phyloP scores from a whole-genome alignment of 2,797 vertebrate species.

The Rhynchotus rufescens region DNA sequence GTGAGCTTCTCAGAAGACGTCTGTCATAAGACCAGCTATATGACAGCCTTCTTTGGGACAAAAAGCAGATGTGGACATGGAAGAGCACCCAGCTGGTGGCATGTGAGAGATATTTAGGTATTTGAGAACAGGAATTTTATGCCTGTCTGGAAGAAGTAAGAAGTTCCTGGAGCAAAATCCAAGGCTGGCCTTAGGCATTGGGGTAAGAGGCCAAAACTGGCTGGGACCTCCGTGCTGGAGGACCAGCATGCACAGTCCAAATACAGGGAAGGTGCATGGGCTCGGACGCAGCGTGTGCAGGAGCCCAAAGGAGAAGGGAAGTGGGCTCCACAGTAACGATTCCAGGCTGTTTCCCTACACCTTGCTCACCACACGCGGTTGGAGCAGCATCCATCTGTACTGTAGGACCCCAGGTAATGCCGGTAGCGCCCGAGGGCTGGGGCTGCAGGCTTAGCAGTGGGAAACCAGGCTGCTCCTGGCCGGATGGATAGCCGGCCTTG shows the following conservation, averaged over 20 bases:
- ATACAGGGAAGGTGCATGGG: background rate
- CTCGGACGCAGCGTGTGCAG: background rate
- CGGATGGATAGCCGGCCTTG: background rate
- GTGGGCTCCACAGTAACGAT: background rate
- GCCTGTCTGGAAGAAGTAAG: background rate
- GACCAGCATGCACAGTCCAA: background rate
- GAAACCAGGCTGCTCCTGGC: background rate
- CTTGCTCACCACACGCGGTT: background rate
- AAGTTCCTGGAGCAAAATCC: background rate
- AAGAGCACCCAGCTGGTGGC: rapidly evolving
- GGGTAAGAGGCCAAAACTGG: background rate
- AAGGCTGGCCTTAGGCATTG: background rate
- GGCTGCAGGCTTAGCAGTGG: background rate
- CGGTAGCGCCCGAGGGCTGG: no score
- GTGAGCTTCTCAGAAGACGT: background rate
- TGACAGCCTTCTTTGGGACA: background rate
- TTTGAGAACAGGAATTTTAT: background rate
- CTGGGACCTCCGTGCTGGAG: background rate
- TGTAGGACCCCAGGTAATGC: background rate
- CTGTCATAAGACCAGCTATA: background rate
- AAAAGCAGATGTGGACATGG: background rate
- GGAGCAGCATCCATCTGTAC: background rate
- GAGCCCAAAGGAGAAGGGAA: background rate
- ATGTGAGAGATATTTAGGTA: background rate
- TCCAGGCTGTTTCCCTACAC: background rate